Conservation (phyloP, 2,888 invertebrate species). For the Baccha elongata region DNA sequence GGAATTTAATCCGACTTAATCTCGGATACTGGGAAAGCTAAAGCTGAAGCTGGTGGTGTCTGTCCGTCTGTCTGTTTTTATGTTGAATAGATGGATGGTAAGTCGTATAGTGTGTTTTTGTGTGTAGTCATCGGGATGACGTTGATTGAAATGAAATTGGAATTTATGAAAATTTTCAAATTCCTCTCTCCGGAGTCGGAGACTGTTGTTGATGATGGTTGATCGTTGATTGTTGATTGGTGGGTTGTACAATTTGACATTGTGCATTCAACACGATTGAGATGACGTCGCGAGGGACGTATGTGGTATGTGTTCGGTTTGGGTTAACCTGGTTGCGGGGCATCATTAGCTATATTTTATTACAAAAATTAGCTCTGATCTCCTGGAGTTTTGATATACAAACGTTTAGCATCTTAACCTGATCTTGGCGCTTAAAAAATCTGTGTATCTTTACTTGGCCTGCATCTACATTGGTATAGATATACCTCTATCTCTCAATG, state of each 20-base stretch:
- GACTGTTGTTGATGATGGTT: constrained; percentile 26
- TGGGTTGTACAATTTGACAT: constrained; percentile 72
- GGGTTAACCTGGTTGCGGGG: constrained; percentile 58
- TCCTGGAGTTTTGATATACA: constrained; percentile 68
- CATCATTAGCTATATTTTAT: constrained; percentile 72
- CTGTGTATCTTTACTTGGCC: background rate
- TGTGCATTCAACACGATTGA: constrained; percentile 70
- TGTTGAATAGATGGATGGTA: constrained; percentile 55
- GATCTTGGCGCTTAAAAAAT: constrained; percentile 59
- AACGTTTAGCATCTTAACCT: constrained; percentile 70
- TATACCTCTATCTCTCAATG: constrained; percentile 40
- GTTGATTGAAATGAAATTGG: constrained; percentile 73
- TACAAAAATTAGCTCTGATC: constrained; percentile 68
- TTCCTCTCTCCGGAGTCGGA: constrained; percentile 29
- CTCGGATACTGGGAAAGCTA: constrained; percentile 39
- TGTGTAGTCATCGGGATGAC: constrained; percentile 70
- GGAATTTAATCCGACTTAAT: constrained; percentile 73
- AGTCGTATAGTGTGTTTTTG: constrained; percentile 23
- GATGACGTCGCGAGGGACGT: constrained; percentile 24
- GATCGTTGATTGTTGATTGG: constrained; percentile 67
- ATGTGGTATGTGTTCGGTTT: background rate
- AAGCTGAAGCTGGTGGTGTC: constrained; percentile 29
- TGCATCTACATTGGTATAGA: constrained; percentile 22
- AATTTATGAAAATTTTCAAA: constrained; percentile 68
- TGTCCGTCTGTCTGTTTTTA: constrained; percentile 44